These are phyloP conservation scores for Neocloeon triangulifer DNA, from an alignment of 1,140 invertebrate species.

Conservation along the genomic window DNA sequence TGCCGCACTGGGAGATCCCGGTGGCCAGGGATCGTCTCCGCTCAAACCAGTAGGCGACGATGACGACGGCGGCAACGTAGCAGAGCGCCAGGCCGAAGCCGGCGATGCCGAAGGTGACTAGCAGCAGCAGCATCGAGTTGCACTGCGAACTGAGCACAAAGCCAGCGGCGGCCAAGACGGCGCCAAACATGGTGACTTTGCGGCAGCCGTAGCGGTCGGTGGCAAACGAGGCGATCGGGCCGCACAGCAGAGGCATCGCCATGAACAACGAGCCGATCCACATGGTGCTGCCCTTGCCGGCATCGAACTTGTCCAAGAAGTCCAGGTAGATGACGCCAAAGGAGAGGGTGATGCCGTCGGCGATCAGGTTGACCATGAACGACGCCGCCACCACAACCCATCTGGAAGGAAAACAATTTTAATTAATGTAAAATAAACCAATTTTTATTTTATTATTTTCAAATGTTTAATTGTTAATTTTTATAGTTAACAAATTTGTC, in stretches of 20 bases:
- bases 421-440: too few species aligned
- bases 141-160: conserved; percentile 59
- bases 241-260: conserved; percentile 70
- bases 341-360: conserved; percentile 71
- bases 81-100: conserved; percentile 71
- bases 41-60: conserved; percentile 92
- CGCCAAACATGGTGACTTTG: conserved; percentile 55
- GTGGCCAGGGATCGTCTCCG: conserved; percentile 77
- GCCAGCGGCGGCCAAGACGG: conserved; percentile 50
- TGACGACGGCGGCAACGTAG: conserved; percentile 75
- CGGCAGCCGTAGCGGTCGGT: conserved; percentile 66
- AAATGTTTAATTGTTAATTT: too few species aligned
- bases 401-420: too few species aligned
- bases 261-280: conserved; percentile 78
- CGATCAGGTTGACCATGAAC: conserved; percentile 77
- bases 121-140: conserved; percentile 52
- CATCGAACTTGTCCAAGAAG: conserved; percentile 53
- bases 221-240: conserved; percentile 68
- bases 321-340: conserved; percentile 66
- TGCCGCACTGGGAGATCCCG: conserved; percentile 77
- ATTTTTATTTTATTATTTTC: too few species aligned
- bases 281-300: conserved; percentile 65
- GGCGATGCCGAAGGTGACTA: conserved; percentile 65
- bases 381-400: conserved; percentile 43
- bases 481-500: too few species aligned